These are phyloP conservation scores for Varecia variegata DNA, from an alignment of 2,797 vertebrate species.

Conservation along the genomic window DNA sequence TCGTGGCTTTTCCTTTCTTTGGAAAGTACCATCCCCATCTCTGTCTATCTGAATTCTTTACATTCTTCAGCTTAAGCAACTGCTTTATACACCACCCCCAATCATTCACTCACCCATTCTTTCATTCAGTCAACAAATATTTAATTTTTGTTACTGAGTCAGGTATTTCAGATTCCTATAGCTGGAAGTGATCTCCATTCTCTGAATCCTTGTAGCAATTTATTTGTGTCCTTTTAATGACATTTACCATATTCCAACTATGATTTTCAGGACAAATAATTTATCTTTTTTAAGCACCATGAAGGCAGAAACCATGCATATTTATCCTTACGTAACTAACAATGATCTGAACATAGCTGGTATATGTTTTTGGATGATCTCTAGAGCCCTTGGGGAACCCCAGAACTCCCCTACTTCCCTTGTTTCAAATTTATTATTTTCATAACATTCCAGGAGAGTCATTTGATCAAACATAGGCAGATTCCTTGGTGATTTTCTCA, in stretches of 20 bases:
- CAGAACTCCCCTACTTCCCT: background rate
- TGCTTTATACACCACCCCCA: background rate
- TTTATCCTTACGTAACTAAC: background rate
- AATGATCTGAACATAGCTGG: background rate
- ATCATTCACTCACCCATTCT: background rate
- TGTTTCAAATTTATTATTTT: slow-evolving; percentile 3
- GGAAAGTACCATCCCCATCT: background rate
- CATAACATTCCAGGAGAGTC: background rate
- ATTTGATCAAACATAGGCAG: background rate
- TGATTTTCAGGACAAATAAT: background rate
- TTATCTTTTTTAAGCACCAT: background rate
- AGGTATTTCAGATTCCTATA: background rate
- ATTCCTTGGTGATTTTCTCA: slow-evolving; percentile 5
- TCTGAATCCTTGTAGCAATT: background rate
- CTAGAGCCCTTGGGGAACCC: background rate
- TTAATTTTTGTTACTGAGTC: background rate
- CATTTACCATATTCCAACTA: background rate
- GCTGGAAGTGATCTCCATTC: background rate
- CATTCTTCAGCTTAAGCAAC: background rate
- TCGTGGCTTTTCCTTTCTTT: background rate
- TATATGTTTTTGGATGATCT: background rate
- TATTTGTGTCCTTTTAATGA: background rate
- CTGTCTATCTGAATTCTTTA: background rate
- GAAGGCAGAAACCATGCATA: background rate
- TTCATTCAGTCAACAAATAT: background rate